Evolutionary conservation across 2,888 invertebrate genomes (phyloP).

Genomic region (Mythimna albipuncta): DNA sequence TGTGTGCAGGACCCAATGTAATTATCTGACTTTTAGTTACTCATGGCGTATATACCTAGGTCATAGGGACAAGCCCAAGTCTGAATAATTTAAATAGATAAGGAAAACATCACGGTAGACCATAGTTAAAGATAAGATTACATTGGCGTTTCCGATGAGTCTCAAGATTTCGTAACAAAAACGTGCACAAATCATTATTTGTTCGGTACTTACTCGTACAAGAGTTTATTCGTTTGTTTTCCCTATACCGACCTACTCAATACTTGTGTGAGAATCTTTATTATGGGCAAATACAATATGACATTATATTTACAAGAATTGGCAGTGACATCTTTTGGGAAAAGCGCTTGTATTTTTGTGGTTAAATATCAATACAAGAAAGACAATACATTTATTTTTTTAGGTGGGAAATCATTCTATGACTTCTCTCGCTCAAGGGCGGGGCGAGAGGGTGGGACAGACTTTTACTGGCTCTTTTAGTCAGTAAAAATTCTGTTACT

Average conservation of each 20-base stretch:
- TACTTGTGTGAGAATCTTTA: not conserved
- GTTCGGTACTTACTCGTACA: slow-evolving; percentile 21
- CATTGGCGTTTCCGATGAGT: slow-evolving; percentile 24
- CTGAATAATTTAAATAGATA: not conserved
- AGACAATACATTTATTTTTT: not conserved
- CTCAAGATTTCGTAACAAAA: slow-evolving; percentile 26
- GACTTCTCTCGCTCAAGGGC: too few relatives aligned
- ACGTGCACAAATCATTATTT: slow-evolving; percentile 13
- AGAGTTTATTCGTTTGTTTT: slow-evolving; percentile 45
- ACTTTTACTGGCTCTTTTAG: too few relatives aligned
- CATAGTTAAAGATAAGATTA: slow-evolving; percentile 6
- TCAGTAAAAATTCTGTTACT: too few relatives aligned
- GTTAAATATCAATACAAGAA: slow-evolving; percentile 5
- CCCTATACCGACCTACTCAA: slow-evolving; percentile 4
- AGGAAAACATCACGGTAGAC: not conserved
- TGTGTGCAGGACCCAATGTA: too few relatives aligned
- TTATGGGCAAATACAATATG: slow-evolving; percentile 8
- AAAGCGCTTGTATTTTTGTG: not conserved
- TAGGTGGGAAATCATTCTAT: too few relatives aligned
- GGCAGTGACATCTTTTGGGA: slow-evolving; percentile 33
- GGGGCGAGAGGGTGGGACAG: too few relatives aligned
- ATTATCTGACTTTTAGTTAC: too few relatives aligned
- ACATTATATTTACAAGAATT: not conserved
- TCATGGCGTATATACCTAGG: not conserved
- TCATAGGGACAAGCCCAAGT: not conserved